A percentile compares a stretch with the other conserved stretches of the same genome.
Conservation (phyloP, 2,797 vertebrate species). For the Siniperca obscura region DNA sequence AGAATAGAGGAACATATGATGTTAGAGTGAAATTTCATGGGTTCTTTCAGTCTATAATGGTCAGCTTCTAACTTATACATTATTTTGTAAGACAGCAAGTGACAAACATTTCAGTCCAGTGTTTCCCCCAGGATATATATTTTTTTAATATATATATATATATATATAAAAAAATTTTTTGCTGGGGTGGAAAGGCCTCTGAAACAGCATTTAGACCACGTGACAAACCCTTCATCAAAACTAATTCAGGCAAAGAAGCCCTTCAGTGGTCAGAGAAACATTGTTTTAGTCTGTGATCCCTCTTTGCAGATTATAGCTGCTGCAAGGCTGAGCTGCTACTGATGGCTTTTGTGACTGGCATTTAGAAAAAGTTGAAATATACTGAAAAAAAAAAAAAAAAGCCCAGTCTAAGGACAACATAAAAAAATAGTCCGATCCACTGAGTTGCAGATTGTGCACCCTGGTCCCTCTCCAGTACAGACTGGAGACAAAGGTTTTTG, state of each 20-base stretch:
- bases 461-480: slow-evolving; percentile 75
- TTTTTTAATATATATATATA: slow-evolving; percentile 6
- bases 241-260: slow-evolving; percentile 33
- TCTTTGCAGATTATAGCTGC: slow-evolving; percentile 43
- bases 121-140: slow-evolving; percentile 69
- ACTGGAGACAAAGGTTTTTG: slow-evolving; percentile 74
- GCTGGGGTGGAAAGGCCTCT: slow-evolving; percentile 65
- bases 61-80: slow-evolving; percentile 42
- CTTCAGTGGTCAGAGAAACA: slow-evolving; percentile 50
- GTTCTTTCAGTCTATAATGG: slow-evolving; percentile 41
- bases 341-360: slow-evolving; percentile 75
- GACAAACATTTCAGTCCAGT: slow-evolving; percentile 77
- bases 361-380: slow-evolving; percentile 54
- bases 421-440: slow-evolving; percentile 65
- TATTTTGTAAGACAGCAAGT: slow-evolving; percentile 64
- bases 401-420: slow-evolving; percentile 60
- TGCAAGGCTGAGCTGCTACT: slow-evolving; percentile 65
- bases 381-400: slow-evolving; percentile 35
- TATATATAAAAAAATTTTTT: slow-evolving; percentile 20
- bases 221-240: slow-evolving; percentile 34
- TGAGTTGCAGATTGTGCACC: slow-evolving; percentile 58
- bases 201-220: slow-evolving; percentile 57
- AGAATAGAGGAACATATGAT: slow-evolving; percentile 49
- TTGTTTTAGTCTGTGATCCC: slow-evolving; percentile 50
- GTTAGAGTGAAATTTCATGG: slow-evolving; percentile 61